These are phyloP conservation scores for Drosophila sordidapex DNA, from an alignment of 2,888 invertebrate genomes.

Conservation along the genomic window DNA sequence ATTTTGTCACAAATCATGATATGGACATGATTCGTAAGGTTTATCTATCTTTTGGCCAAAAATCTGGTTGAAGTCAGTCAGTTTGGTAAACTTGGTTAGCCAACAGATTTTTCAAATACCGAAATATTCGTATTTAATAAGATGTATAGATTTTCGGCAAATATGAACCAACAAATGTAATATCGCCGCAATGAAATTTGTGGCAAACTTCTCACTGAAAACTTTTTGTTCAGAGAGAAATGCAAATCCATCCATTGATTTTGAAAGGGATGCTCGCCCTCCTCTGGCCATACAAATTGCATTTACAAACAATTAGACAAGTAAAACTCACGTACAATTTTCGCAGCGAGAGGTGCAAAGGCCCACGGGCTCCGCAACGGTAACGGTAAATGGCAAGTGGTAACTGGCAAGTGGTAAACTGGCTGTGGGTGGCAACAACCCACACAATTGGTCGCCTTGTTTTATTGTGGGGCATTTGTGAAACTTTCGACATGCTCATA, in stretches of 20 bases:
- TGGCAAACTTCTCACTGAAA: conserved; percentile 14
- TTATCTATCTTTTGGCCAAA: background rate
- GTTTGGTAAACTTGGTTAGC: background rate
- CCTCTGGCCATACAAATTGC: conserved; percentile 51
- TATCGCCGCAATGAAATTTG: conserved; percentile 19
- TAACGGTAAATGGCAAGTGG: conserved; percentile 34
- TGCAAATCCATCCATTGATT: conserved; percentile 63
- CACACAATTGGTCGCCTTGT: conserved; percentile 54
- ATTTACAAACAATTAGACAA: conserved; percentile 70
- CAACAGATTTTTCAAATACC: background rate
- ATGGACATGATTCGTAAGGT: background rate
- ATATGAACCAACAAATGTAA: conserved; percentile 12
- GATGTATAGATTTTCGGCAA: conserved; percentile 10
- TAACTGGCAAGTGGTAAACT: conserved; percentile 8
- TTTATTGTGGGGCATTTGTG: conserved; percentile 65
- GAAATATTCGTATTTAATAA: background rate
- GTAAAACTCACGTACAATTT: conserved; percentile 66
- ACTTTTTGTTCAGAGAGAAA: conserved; percentile 7
- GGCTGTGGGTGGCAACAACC: conserved; percentile 15
- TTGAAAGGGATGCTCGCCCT: conserved; percentile 29
- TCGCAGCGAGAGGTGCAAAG: conserved; percentile 34
- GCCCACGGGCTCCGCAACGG: conserved; percentile 33
- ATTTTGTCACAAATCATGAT: background rate
- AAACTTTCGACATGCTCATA: conserved; percentile 77
- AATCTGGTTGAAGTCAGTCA: background rate